Percentiles rank a stretch among this genome's conserved stretches.
Conservation (phyloP, 2,113 vertebrate genomes). For the Channa argus region DNA sequence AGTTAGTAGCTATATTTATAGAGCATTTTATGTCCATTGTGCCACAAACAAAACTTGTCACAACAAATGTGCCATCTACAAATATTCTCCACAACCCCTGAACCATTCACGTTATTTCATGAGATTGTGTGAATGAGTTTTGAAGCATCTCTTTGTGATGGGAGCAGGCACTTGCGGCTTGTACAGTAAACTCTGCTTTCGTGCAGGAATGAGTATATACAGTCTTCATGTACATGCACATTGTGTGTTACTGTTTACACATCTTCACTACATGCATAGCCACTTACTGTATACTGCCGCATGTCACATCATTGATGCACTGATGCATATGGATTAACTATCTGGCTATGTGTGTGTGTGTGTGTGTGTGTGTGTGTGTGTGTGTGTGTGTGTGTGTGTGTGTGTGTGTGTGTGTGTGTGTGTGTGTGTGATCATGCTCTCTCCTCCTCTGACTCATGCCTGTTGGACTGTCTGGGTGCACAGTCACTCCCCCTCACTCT, state of each 20-base stretch:
- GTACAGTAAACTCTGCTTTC: no score
- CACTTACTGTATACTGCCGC: slow-evolving; percentile 5
- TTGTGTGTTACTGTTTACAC: not conserved
- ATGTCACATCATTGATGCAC: slow-evolving; percentile 26
- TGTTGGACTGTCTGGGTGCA: slow-evolving; percentile 63
- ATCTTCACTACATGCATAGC: not conserved
- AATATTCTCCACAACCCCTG: not conserved
- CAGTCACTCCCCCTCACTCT: slow-evolving; percentile 44
- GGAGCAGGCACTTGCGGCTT: no score
- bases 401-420: slow-evolving; percentile 1
- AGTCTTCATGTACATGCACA: no score
- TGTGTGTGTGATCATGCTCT: slow-evolving; percentile 9
- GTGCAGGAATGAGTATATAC: no score
- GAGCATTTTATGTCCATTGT: not conserved
- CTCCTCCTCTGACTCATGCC: slow-evolving; percentile 68
- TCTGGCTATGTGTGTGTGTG: slow-evolving; percentile 14
- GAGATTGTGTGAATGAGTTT: not conserved
- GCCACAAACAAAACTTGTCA: not conserved
- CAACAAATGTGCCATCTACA: not conserved
- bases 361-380: slow-evolving; percentile 12
- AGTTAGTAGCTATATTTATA: no score
- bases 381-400: not conserved
- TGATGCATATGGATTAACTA: slow-evolving; percentile 46
- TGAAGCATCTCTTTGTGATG: no score
- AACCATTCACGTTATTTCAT: not conserved